Conservation (phyloP, 2,797 vertebrate species). For the Xyrichtys novacula region DNA sequence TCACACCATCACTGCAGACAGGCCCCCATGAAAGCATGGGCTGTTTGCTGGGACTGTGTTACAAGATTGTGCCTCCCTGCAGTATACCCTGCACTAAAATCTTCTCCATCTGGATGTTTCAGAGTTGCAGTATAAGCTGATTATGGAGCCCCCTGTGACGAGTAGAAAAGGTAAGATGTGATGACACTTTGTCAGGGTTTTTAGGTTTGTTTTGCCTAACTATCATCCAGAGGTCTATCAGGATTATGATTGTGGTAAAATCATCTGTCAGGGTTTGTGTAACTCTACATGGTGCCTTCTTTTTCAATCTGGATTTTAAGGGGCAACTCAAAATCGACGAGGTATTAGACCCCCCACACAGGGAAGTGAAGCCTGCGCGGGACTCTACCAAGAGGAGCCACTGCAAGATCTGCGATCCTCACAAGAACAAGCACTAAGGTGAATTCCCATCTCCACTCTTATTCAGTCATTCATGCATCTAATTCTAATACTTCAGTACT, state of each 20-base stretch:
- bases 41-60: conserved; percentile 20
- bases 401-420: conserved; percentile 56
- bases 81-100: conserved; percentile 17
- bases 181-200: neutral
- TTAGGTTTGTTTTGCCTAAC: neutral
- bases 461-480: neutral
- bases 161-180: conserved; percentile 79
- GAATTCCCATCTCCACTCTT: too few relatives aligned
- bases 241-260: neutral
- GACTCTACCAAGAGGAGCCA: conserved; percentile 67
- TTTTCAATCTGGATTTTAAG: conserved; percentile 35
- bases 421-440: conserved; percentile 68
- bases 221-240: neutral
- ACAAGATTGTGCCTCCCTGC: conserved; percentile 13
- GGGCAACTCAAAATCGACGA: conserved; percentile 29
- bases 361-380: conserved; percentile 49
- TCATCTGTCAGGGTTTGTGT: neutral
- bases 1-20: conserved; percentile 18
- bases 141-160: conserved; percentile 83
- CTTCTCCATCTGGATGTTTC: conserved; percentile 65
- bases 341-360: conserved; percentile 58
- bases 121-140: conserved; percentile 89
- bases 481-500: neutral
- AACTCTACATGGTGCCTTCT: neutral
- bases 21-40: conserved; percentile 9